Evolutionary conservation across 2,888 invertebrate species (phyloP), one percentile per base, ranked within the genome.

Genomic region (Choreutis nemorana): DNA sequence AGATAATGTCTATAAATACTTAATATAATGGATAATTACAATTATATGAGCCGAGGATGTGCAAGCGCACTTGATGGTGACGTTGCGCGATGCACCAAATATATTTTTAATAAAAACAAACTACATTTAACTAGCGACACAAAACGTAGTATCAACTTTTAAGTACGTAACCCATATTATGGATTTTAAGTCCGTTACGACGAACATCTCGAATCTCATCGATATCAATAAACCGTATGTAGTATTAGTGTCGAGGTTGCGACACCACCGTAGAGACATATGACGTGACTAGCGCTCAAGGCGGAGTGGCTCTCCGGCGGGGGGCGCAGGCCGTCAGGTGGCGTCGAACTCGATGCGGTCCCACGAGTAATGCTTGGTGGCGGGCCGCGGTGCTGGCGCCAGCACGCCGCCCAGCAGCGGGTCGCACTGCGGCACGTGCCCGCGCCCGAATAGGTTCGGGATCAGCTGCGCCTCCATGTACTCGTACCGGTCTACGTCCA

Each of bases 331-430:
- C 53, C 54, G 79, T 79, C 79, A 79, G 47, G 79, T 78, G 63
- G 87, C 85, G 55, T 87, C 87, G 62, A 83, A 89, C 66, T 89
- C 89, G 43, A 87, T 82, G 55, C 85, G 86, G 59, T 90, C 90
- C 91, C 91, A 91, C 9, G 86, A 83, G 47, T 87, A 81, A 42
- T 84, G 83, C 39, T 84, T 79, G 36, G 81, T 83, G 36, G 83
- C 83, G 35, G 87, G 85, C 23, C 87, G 85, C 23, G 84, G 73
- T 31, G 73, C 53, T 14, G 89, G 85, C 33, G 87, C 81, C 40
- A 65, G 46, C 40, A 83, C 85, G 34, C 87, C 87, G 29, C 88
- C 87, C 42, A 91, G 70, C 48, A 91, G 67, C 27, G 90, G 90
- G 65, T 91, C 90, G 54, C 87, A 86, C 41, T 82, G 81, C 55